Conservation (phyloP, 2,113 vertebrate genomes). For the human (Homo sapiens) region DNA sequence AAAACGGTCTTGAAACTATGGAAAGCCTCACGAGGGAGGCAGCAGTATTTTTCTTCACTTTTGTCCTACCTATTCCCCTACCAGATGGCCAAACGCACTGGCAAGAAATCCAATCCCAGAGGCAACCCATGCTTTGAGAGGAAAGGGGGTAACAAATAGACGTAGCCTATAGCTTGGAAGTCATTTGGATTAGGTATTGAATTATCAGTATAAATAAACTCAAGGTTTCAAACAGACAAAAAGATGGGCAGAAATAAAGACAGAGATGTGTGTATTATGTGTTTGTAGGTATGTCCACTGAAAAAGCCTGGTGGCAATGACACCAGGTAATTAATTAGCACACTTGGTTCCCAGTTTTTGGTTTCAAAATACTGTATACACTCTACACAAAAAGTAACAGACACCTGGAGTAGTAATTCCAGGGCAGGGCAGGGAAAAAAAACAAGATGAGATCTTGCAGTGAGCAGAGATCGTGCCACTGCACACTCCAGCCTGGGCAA, state of each 20-base stretch:
- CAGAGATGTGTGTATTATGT: not conserved
- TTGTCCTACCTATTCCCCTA: not conserved
- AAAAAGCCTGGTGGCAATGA: not conserved
- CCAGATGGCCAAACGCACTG: not conserved
- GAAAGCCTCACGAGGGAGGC: not conserved
- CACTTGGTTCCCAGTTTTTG: not conserved
- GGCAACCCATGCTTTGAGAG: not conserved
- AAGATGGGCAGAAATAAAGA: not conserved
- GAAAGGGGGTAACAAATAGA: not conserved
- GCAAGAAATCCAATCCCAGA: not conserved
- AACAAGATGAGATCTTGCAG: no score
- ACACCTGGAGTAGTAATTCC: not conserved
- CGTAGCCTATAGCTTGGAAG: not conserved
- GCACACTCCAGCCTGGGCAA: no score
- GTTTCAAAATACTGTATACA: slow-evolving; percentile 3
- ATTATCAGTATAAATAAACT: not conserved
- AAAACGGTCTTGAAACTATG: not conserved
- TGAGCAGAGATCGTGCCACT: no score
- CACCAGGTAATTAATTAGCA: not conserved
- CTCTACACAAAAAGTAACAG: not conserved
- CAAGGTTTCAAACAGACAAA: slow-evolving; percentile 18
- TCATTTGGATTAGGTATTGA: not conserved
- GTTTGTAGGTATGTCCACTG: not conserved
- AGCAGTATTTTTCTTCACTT: not conserved
- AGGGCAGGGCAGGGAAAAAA: not conserved